Base-by-base conservation (phyloP, 2,113 vertebrate genomes). In the Heterochromis multidens region DNA sequence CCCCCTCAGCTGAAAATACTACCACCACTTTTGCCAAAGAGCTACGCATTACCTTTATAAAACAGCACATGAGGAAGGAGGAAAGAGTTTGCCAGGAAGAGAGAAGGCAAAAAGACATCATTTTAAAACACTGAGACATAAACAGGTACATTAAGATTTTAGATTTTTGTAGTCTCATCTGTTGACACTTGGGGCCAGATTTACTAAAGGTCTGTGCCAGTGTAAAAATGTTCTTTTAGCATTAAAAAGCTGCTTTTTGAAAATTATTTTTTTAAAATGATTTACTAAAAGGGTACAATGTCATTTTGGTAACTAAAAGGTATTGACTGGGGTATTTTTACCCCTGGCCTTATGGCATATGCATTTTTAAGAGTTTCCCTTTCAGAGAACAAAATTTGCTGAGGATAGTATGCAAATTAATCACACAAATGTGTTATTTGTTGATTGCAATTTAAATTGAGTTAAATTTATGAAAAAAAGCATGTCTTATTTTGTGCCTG, bases 21-120 rank as follows among this genome's bases (percentile, higher is more conserved):
- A 96, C 90, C 59, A 96, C 95, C 25, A 96, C 96, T 54, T 92
- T 94, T n/a, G 95, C 95, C 2, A 31, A 77, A n/a, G 95, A 96
- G 27, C n/a, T 85, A 16, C 31, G 93, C 90, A 96, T 96, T 46
- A 96, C 93, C 82, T 94, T 90, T 52, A 40, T 1, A 74, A 14
- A 77, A n/a, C 67, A 21, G 14, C 12, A 67, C 11, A 67, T 29
- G 5, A 56, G 16, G n/a, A 57, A 56, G 12, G 23, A 70, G 14
- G 10, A 49, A 35, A 63, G 27, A 16, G 10, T 70, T 65, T 65
- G 62, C 19, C 58, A 4, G 21, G 11, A 58, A 12, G 8, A 62
- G 10, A 29, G 12, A 31, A 12, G 3, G 33, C 6, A 82, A 43
- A 65, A 88, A 29, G 16, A 61, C 21, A 54, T 63, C 3, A 56